Conservation (phyloP, 2,888 invertebrate genomes). For the Xanthorhoe spadicearia region DNA sequence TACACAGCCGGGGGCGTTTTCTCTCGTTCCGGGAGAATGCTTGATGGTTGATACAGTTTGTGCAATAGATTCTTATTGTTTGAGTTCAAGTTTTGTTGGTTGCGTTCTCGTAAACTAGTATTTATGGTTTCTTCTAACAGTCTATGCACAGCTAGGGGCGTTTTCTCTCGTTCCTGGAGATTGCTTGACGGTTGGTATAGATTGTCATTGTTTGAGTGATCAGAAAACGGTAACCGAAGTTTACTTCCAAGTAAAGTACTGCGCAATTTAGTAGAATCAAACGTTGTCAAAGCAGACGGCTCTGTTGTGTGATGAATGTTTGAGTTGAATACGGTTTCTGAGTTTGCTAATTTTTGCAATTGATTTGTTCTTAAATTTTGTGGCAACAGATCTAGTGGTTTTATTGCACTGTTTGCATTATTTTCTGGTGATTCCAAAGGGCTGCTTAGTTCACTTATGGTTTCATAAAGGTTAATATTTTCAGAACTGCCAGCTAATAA, state of each 20-base stretch:
- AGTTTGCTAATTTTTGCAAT: not conserved
- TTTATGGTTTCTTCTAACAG: conserved; percentile 14
- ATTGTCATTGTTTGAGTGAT: not conserved
- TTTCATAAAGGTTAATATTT: not conserved
- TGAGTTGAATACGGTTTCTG: not conserved
- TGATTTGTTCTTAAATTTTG: not conserved
- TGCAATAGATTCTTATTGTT: not conserved
- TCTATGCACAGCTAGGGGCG: conserved; percentile 10
- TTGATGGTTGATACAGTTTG: conserved; percentile 17
- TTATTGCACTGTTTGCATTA: not conserved
- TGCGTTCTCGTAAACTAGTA: not conserved
- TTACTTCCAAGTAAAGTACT: conserved; percentile 19
- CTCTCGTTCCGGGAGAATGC: not conserved
- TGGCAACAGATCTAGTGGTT: not conserved
- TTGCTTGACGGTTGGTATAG: conserved; percentile 11
- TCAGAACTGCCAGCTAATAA: not conserved
- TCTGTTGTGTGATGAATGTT: not conserved
- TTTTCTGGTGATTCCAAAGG: not conserved
- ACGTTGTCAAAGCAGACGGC: conserved; percentile 4
- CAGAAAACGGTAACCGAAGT: conserved; percentile 13
- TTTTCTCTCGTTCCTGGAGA: not conserved
- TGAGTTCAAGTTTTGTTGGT: conserved; percentile 5
- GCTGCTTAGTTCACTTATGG: not conserved
- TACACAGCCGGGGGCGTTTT: conserved; percentile 5
- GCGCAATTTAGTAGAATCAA: conserved; percentile 23